Percentiles rank a stretch among this genome's conserved stretches.
phyloP scores from a whole-genome alignment of 2,888 invertebrate genomes.

The Parnassius smintheus region DNA sequence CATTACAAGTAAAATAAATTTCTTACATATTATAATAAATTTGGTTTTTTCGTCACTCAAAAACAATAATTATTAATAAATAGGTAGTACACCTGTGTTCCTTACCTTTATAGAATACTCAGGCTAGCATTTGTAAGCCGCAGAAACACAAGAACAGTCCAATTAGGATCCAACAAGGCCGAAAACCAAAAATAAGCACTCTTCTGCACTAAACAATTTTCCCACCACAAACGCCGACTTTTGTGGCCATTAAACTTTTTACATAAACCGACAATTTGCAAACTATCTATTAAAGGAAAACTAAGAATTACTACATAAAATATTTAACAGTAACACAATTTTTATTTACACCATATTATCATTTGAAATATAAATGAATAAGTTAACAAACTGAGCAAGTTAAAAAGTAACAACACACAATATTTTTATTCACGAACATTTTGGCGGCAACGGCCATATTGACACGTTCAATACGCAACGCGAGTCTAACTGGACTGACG shows the following conservation, averaged over 20 bases:
- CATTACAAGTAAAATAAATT: too few species aligned
- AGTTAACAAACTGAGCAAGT: conserved; percentile 38
- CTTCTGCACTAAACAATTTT: conserved; percentile 22
- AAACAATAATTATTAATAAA: too few species aligned
- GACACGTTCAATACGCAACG: conserved; percentile 42
- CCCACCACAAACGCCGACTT: conserved; percentile 19
- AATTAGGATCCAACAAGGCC: conserved; percentile 22
- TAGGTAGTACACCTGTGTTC: too few species aligned
- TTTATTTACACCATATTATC: neutral
- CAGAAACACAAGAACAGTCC: conserved; percentile 17
- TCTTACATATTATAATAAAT: too few species aligned
- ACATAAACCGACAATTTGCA: conserved; percentile 19
- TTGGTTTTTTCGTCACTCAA: too few species aligned
- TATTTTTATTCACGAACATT: conserved; percentile 54
- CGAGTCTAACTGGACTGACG: conserved; percentile 64
- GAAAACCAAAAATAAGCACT: conserved; percentile 18
- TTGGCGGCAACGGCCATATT: conserved; percentile 37
- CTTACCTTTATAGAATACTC: conserved; percentile 18
- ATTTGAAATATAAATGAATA: neutral
- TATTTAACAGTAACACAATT: conserved; percentile 11
- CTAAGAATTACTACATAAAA: conserved; percentile 1
- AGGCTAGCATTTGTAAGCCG: neutral
- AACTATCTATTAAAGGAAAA: conserved; percentile 19
- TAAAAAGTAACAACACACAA: conserved; percentile 40
- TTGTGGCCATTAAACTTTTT: conserved; percentile 24